Evolutionary conservation across 2,113 vertebrate species (phyloP).

Genomic region (Elachura formosa): DNA sequence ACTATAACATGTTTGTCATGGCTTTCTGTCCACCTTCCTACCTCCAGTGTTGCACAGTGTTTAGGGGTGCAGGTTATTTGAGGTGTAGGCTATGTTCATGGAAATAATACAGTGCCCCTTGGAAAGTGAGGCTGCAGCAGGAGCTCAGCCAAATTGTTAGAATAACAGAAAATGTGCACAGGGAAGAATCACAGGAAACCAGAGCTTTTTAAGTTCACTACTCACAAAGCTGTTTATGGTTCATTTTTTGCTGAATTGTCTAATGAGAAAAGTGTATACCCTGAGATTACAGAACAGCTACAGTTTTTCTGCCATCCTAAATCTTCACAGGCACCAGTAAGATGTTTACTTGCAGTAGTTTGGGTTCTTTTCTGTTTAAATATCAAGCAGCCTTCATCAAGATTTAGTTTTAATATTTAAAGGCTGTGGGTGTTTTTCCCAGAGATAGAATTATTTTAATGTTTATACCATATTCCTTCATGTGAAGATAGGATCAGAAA

Average conservation of each 20-base stretch:
- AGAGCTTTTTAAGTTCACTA: background rate
- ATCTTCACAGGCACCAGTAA: background rate
- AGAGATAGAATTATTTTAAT: constrained; percentile 19
- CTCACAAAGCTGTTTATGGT: background rate
- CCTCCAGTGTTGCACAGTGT: background rate
- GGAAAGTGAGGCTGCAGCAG: background rate
- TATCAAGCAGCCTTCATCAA: background rate
- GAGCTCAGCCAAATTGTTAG: background rate
- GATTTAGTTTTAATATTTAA: background rate
- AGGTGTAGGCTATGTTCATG: background rate
- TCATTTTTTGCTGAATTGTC: background rate
- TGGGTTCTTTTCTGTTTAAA: background rate
- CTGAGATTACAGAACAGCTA: background rate
- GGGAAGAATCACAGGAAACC: background rate
- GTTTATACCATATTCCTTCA: background rate
- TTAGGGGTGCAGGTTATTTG: background rate
- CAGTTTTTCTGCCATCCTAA: background rate
- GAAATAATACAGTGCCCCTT: background rate
- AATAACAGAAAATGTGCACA: background rate
- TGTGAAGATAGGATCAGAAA: constrained; percentile 12
- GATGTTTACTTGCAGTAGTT: background rate
- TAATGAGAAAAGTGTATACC: background rate
- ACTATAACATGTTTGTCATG: background rate
- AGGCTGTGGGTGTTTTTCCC: background rate
- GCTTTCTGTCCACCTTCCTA: background rate